phyloP scores from a whole-genome alignment of 2,888 invertebrate species.

The Polylopha cassiicola region DNA sequence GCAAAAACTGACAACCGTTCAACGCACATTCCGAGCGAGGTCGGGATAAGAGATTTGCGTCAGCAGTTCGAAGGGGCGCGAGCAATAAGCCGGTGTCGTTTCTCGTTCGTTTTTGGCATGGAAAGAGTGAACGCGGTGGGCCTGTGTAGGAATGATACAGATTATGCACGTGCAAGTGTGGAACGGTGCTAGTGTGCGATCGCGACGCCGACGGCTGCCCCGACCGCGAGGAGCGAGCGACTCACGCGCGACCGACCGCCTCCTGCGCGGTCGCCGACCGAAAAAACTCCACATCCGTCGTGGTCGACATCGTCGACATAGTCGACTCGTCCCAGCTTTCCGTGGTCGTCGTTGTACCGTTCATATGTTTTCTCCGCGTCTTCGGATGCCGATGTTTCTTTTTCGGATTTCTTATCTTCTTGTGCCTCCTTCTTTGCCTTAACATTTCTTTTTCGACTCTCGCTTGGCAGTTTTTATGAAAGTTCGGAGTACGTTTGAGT shows the following conservation, averaged over 20 bases:
- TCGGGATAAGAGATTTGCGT: slow-evolving; percentile 3
- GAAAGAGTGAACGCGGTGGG: slow-evolving; percentile 4
- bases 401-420: slow-evolving; percentile 68
- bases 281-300: slow-evolving; percentile 75
- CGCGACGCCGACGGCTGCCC: slow-evolving; percentile 74
- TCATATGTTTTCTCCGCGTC: slow-evolving; percentile 71
- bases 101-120: slow-evolving; percentile 11
- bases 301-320: slow-evolving; percentile 73
- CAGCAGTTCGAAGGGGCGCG: slow-evolving; percentile 1
- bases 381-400: slow-evolving; percentile 75
- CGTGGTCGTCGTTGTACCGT: slow-evolving; percentile 68
- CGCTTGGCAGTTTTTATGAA: slow-evolving; percentile 65
- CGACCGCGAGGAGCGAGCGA: slow-evolving; percentile 65
- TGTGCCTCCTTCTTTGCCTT: slow-evolving; percentile 69
- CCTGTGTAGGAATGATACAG: slow-evolving; percentile 38
- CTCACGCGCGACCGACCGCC: slow-evolving; percentile 73
- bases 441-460: slow-evolving; percentile 67
- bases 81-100: too few relatives aligned
- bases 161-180: slow-evolving; percentile 55
- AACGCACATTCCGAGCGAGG: slow-evolving; percentile 16
- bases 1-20: slow-evolving; percentile 14
- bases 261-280: slow-evolving; percentile 76
- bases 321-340: slow-evolving; percentile 72
- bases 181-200: slow-evolving; percentile 72
- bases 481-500: slow-evolving; percentile 62